These are phyloP conservation scores for Corvus cornix DNA, from an alignment of 2,113 vertebrate genomes.

Conservation along the genomic window DNA sequence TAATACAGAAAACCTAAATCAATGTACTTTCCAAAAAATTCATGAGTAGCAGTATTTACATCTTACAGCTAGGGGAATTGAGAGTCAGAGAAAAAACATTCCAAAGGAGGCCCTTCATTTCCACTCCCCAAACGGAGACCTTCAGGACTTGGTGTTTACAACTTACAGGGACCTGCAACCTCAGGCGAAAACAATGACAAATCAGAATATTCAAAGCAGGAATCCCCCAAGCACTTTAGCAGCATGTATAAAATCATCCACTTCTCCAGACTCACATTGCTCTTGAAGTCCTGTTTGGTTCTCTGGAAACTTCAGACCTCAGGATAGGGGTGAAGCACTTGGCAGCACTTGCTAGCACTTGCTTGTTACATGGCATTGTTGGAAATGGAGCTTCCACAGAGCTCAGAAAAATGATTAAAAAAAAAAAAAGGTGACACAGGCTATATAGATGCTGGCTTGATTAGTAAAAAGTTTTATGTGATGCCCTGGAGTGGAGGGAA, in stretches of 20 bases:
- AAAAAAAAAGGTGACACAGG: background rate
- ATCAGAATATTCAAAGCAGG: background rate
- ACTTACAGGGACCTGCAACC: background rate
- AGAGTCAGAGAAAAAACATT: constrained; percentile 35
- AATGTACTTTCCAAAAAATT: background rate
- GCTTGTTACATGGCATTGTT: background rate
- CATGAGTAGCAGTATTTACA: constrained; percentile 26
- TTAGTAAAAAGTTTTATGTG: background rate
- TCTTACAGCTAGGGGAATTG: background rate
- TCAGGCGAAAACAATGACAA: background rate
- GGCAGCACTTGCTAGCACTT: background rate
- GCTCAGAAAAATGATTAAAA: background rate
- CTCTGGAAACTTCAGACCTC: background rate
- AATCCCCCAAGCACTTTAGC: background rate
- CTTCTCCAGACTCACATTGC: background rate
- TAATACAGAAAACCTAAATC: constrained; percentile 8
- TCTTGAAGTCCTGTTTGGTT: background rate
- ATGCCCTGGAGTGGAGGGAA: background rate
- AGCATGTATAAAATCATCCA: background rate
- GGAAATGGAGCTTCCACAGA: background rate
- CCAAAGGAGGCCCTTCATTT: constrained; percentile 27
- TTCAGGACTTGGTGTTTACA: background rate
- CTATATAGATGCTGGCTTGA: background rate
- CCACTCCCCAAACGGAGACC: background rate
- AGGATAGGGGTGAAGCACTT: background rate